These are phyloP conservation scores for Atractosteus spatula DNA, from an alignment of 2,113 vertebrate genomes.

Conservation along the genomic window DNA sequence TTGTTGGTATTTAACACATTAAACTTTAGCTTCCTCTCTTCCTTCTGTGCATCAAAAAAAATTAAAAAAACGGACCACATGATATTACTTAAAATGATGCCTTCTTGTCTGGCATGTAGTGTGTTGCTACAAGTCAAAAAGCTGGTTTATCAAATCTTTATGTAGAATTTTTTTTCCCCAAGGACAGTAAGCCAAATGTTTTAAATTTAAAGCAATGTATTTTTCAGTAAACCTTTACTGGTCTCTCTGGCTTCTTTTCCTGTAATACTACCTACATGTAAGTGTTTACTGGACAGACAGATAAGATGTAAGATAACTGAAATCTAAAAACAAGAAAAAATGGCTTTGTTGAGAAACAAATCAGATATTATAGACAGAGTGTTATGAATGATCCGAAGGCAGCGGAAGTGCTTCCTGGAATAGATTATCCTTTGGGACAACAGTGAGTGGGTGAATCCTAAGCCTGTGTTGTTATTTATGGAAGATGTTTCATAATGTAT, in stretches of 20 bases:
- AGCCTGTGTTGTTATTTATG: slow-evolving; percentile 31
- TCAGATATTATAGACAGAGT: slow-evolving; percentile 14
- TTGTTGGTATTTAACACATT: too few relatives aligned
- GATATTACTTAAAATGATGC: slow-evolving; percentile 23
- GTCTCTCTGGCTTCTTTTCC: neutral
- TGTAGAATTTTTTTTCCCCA: neutral
- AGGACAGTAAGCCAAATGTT: too few relatives aligned
- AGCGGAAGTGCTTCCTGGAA: slow-evolving; percentile 32
- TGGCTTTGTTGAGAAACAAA: slow-evolving; percentile 6
- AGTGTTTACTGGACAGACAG: neutral
- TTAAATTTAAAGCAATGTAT: neutral
- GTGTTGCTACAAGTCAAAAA: slow-evolving; percentile 40
- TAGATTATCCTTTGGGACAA: slow-evolving; percentile 30
- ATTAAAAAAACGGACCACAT: too few relatives aligned
- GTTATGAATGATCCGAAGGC: slow-evolving; percentile 25
- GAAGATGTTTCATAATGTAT: slow-evolving; percentile 29
- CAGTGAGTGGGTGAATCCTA: slow-evolving; percentile 29
- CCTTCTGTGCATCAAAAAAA: too few relatives aligned
- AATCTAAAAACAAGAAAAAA: neutral
- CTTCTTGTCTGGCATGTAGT: slow-evolving; percentile 40
- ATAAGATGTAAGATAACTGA: neutral
- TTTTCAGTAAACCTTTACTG: neutral
- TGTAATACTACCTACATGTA: neutral
- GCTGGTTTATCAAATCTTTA: slow-evolving; percentile 43
- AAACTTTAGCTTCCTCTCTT: too few relatives aligned